Evolutionary conservation across 2,888 invertebrate genomes (phyloP).

Genomic region (Clivina fossor): DNA sequence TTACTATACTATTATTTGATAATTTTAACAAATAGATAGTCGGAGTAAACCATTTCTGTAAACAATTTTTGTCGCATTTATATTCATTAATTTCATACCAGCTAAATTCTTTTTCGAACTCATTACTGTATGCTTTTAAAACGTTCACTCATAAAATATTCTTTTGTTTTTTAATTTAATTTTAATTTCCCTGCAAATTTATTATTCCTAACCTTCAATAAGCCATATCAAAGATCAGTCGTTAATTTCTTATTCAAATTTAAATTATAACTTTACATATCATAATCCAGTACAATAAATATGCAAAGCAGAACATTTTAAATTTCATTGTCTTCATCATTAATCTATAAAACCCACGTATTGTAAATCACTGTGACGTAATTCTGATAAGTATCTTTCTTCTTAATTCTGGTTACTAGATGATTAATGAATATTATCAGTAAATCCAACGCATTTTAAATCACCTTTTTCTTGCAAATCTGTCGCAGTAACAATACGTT

Average conservation of each 20-base stretch:
- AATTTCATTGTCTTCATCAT: neutral
- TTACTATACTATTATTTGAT: too few species aligned
- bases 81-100: too few species aligned
- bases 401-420: conserved; percentile 23
- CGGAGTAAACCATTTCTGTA: too few species aligned
- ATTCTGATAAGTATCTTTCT: neutral
- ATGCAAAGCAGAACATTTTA: neutral
- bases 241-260: neutral
- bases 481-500: conserved; percentile 30
- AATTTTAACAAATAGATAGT: too few species aligned
- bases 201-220: neutral
- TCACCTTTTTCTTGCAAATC: neutral
- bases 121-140: too few species aligned
- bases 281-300: neutral
- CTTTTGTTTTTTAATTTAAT: too few species aligned
- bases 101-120: too few species aligned
- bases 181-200: too few species aligned
- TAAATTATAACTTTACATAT: neutral
- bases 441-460: neutral
- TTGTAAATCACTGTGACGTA: conserved; percentile 4
- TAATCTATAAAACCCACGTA: neutral
- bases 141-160: too few species aligned
- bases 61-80: too few species aligned
- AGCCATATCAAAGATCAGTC: neutral
- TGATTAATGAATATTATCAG: conserved; percentile 32